These are phyloP conservation scores for Gymnothorax reevesii DNA, from an alignment of 2,797 vertebrate species.

Conservation along the genomic window DNA sequence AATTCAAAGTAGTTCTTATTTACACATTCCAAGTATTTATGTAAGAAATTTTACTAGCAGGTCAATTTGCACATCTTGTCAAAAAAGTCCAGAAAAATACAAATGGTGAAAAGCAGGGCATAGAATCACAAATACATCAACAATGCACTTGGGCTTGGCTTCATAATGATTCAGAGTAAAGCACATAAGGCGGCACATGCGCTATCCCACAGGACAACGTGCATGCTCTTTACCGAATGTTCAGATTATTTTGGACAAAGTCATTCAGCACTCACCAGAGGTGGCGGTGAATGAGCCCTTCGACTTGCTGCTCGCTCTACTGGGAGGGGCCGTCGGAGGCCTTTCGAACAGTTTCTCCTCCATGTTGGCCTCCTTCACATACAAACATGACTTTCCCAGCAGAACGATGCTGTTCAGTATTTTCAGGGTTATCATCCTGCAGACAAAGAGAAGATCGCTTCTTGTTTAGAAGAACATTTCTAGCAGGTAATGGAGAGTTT, in stretches of 20 bases:
- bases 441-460: slow-evolving; percentile 21
- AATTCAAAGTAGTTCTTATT: too few relatives aligned
- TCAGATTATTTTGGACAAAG: not conserved
- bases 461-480: not conserved
- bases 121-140: not conserved
- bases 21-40: not conserved
- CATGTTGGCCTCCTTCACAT: slow-evolving; percentile 95
- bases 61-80: not conserved
- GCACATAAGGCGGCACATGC: not conserved
- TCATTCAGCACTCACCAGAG: slow-evolving; percentile 63
- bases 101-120: not conserved
- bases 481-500: not conserved
- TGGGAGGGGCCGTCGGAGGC: slow-evolving; percentile 60
- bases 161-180: not conserved
- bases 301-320: slow-evolving; percentile 69
- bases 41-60: not conserved
- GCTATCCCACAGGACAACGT: not conserved
- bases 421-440: slow-evolving; percentile 89
- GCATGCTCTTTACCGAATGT: not conserved
- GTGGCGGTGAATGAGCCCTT: slow-evolving; percentile 66
- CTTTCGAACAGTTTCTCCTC: slow-evolving; percentile 88
- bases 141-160: not conserved
- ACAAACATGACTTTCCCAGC: slow-evolving; percentile 92
- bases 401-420: slow-evolving; percentile 95
- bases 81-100: not conserved